phyloP scores from a whole-genome alignment of 2,113 vertebrate species.

The Carassius gibelio region DNA sequence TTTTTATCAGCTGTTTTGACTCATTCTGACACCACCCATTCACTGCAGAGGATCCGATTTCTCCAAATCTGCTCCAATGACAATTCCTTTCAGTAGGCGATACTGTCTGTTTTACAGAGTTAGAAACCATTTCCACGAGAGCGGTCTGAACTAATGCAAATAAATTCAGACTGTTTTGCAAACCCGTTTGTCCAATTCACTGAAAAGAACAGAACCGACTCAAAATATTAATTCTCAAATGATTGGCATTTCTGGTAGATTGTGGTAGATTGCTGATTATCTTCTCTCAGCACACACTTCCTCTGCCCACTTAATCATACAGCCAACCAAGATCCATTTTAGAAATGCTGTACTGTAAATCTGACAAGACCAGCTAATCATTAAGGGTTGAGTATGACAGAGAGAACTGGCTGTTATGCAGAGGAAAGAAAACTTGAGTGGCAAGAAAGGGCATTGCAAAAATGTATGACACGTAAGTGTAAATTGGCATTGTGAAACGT shows the following conservation, averaged over 20 bases:
- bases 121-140: not conserved
- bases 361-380: not conserved
- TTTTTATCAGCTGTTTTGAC: no score
- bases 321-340: not conserved
- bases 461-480: not conserved
- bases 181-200: not conserved
- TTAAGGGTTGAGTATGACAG: not conserved
- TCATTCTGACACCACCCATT: no score
- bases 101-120: not conserved
- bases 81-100: not conserved
- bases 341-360: not conserved
- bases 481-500: not conserved
- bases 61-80: no score
- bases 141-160: not conserved
- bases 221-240: constrained; percentile 5
- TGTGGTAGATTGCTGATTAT: not conserved
- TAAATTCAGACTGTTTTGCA: not conserved
- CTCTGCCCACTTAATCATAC: not conserved
- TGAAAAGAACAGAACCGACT: not conserved
- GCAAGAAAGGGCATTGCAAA: not conserved
- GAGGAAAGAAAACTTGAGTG: not conserved
- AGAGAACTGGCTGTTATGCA: not conserved
- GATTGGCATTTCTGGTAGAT: not conserved
- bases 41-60: no score
- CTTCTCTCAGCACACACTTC: not conserved